These are phyloP conservation scores for Atrina japonica DNA, from an alignment of 2,888 invertebrate species.

Conservation along the genomic window DNA sequence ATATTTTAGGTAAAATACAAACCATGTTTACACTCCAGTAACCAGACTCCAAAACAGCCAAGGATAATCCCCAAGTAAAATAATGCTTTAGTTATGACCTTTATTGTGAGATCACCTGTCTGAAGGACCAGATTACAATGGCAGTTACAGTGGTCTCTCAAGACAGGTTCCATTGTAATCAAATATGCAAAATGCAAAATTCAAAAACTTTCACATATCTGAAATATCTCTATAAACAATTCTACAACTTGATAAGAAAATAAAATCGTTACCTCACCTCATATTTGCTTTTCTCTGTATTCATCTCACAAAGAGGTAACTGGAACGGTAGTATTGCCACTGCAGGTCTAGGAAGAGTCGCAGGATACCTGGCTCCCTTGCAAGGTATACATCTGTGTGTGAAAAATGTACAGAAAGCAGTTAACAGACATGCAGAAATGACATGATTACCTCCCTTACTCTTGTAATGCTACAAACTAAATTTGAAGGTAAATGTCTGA, in stretches of 20 bases:
- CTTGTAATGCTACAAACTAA: background rate
- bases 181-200: background rate
- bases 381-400: constrained; percentile 88
- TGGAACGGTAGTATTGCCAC: constrained; percentile 87
- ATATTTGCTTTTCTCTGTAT: constrained; percentile 89
- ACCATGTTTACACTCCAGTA: too few relatives aligned
- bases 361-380: constrained; percentile 93
- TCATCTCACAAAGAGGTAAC: constrained; percentile 89
- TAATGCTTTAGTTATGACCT: background rate
- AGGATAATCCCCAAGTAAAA: too few relatives aligned
- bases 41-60: too few relatives aligned
- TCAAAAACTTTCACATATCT: too few relatives aligned
- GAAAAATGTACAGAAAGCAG: background rate
- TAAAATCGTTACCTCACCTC: constrained; percentile 84
- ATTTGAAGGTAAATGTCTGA: background rate
- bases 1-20: too few relatives aligned
- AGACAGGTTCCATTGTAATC: too few relatives aligned
- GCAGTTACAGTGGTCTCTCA: too few relatives aligned
- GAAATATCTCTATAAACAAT: background rate
- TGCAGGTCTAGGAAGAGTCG: constrained; percentile 92
- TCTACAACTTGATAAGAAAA: background rate
- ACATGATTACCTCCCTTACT: background rate
- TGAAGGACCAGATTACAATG: too few relatives aligned
- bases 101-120: too few relatives aligned
- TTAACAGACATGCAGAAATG: background rate